phyloP scores from a whole-genome alignment of 2,888 invertebrate genomes.

The Linnaemya vulpina region DNA sequence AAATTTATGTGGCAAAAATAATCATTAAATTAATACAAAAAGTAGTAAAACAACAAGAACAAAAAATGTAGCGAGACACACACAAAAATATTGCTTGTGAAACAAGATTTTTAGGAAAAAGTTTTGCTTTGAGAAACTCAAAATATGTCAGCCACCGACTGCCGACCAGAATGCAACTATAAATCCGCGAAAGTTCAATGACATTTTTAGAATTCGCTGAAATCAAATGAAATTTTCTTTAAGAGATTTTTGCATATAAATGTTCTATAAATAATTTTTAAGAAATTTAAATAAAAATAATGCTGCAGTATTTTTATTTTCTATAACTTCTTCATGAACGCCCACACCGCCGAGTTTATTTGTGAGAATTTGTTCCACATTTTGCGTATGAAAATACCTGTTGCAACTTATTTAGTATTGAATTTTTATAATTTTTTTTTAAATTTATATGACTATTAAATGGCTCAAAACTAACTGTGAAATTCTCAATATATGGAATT shows the following conservation, averaged over 20 bases:
- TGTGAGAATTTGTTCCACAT: background rate
- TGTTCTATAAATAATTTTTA: slow-evolving; percentile 11
- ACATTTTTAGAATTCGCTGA: slow-evolving; percentile 42
- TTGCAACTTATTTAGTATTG: too few species aligned
- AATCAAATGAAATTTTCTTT: slow-evolving; percentile 24
- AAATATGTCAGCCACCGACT: slow-evolving; percentile 27
- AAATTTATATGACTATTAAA: too few species aligned
- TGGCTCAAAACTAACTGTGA: too few species aligned
- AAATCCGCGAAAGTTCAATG: slow-evolving; percentile 58
- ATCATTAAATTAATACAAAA: slow-evolving; percentile 45
- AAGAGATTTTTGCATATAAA: slow-evolving; percentile 22
- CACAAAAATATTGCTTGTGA: slow-evolving; percentile 4
- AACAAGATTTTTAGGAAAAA: slow-evolving; percentile 26
- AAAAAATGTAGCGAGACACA: background rate
- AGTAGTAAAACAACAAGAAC: slow-evolving; percentile 48
- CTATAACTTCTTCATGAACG: background rate
- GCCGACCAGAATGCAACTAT: slow-evolving; percentile 19
- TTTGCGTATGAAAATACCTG: background rate
- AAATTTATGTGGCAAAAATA: slow-evolving; percentile 22
- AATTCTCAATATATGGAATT: background rate
- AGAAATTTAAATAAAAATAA: background rate
- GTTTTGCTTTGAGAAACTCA: slow-evolving; percentile 36
- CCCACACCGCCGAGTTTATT: background rate
- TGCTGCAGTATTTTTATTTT: background rate
- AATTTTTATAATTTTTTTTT: too few species aligned